Evolutionary conservation across 2,797 vertebrate species (phyloP).

Genomic region (Acanthiza pusilla): DNA sequence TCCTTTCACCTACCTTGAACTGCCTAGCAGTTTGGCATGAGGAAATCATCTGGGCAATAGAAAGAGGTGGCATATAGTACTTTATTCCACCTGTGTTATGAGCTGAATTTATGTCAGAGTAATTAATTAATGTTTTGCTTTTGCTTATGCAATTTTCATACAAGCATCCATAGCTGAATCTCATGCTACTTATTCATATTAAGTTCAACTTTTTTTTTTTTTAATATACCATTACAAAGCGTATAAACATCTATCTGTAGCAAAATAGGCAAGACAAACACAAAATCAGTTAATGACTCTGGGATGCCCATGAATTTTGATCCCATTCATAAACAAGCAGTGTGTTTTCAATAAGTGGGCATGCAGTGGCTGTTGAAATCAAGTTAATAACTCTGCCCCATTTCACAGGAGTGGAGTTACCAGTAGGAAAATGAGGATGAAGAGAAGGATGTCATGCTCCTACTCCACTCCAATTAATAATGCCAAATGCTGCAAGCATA

Average conservation of each 20-base stretch:
- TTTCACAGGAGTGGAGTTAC: not conserved
- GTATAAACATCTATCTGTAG: not conserved
- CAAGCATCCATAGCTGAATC: not conserved
- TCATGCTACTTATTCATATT: not conserved
- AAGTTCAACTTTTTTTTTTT: not conserved
- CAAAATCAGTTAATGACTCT: not conserved
- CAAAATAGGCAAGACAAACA: not conserved
- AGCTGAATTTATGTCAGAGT: not conserved
- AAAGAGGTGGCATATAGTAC: not conserved
- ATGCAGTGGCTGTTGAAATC: not conserved
- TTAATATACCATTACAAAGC: not conserved
- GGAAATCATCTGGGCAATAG: not conserved
- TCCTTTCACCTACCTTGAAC: not conserved
- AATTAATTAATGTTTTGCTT: not conserved
- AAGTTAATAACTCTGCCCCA: not conserved
- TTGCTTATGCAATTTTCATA: not conserved
- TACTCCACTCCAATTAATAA: not conserved
- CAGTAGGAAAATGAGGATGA: not conserved
- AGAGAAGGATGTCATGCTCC: conserved; percentile 1
- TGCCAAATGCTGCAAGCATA: not conserved
- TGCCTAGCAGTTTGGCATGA: not conserved
- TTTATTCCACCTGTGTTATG: not conserved
- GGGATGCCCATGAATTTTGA: not conserved
- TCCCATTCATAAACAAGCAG: not conserved
- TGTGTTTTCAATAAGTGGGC: not conserved